These are phyloP conservation scores for Alosa alosa DNA, from an alignment of 2,113 vertebrate species.

Conservation along the genomic window DNA sequence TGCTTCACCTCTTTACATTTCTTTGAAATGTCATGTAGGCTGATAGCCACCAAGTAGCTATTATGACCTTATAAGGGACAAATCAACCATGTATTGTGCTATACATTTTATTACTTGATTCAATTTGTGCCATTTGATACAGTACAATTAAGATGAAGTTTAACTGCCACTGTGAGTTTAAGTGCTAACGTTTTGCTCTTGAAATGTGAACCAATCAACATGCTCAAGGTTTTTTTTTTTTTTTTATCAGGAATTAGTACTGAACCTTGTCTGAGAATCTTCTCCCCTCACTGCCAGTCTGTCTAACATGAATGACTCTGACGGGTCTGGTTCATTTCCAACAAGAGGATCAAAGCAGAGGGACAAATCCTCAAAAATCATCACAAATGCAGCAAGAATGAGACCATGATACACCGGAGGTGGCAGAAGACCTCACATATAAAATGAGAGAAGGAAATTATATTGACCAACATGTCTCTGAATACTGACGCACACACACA, in stretches of 20 bases:
- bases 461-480: conserved; percentile 45
- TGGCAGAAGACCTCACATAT: background rate
- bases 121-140: conserved; percentile 21
- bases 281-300: background rate
- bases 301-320: background rate
- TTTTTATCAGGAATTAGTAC: background rate
- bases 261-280: background rate
- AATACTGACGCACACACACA: conserved; percentile 46
- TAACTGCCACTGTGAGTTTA: background rate
- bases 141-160: conserved; percentile 1
- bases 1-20: conserved; percentile 10
- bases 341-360: conserved; percentile 1
- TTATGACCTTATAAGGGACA: background rate
- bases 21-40: conserved; percentile 23
- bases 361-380: background rate
- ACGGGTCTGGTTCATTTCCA: background rate
- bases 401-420: background rate
- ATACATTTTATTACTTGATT: background rate
- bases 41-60: background rate
- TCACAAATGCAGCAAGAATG: background rate
- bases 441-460: conserved; percentile 40
- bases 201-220: background rate
- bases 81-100: background rate
- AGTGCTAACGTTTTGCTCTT: conserved; percentile 5
- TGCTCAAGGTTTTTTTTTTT: background rate